Evolutionary conservation across 2,113 vertebrate genomes (phyloP), one percentile per base, ranked within the genome.

Genomic region (Gnathonemus echidnorhynchus): DNA sequence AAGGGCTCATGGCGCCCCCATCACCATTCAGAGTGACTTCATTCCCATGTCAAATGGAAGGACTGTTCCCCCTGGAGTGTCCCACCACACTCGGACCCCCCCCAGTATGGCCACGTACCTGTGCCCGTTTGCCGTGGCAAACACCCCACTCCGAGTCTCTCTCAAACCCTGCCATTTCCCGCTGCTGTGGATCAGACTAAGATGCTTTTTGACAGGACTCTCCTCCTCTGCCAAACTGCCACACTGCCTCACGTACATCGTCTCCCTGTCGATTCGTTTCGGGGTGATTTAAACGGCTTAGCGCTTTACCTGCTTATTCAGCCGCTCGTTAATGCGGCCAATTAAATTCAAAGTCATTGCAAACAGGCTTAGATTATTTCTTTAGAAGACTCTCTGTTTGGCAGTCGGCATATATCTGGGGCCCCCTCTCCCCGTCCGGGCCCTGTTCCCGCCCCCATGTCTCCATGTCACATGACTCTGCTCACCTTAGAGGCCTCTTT

Each of bases 241-340:
- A 39, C 21, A 35, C 3, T 0, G 1, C 31, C 70, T 17, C 70
- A 21, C 21, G 15, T 84, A n/a, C 17, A 48, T 84, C 80, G 24
- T 48, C 39, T 84, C n/a, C 53, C 80, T 0, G 90, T 89, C 89
- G 87, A 93, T 93, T 93, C 91, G 80, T 92, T 90, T 91, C 83
- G 45, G 45, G 45, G 80, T 48, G 45, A 84, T n/a, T 84, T 84
- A 24, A 84, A n/a, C 35, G 31, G 80, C 80, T 84, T 84, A 48
- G 39, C 8, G 39, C 80, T 3, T 85, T 46, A 85, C 45, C 83
- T 48, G 45, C 83, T 85, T 85, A n/a, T 85, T 45, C 83, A 85
- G 83, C 83, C 48, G 83, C 13, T 39, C 17, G 5, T 80, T 80
- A 85, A 85, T 42, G 83, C 42, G 46, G 42, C 45, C 42, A 24